phyloP scores from a whole-genome alignment of 2,888 invertebrate genomes.

The Nebria salina region DNA sequence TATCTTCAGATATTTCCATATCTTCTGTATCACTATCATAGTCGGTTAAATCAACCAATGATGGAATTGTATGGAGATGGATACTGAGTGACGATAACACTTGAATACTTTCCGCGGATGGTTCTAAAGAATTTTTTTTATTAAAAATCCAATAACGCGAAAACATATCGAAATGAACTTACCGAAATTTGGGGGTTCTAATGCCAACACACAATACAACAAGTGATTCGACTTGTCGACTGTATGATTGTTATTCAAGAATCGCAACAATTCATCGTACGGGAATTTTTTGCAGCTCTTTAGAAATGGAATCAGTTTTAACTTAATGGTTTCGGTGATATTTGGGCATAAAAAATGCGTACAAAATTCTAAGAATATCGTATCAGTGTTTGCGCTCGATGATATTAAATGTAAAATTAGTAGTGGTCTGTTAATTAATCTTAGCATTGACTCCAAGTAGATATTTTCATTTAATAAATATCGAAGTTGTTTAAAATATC shows the following conservation, averaged over 20 bases:
- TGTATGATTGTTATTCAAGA: conserved; percentile 57
- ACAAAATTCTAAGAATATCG: conserved; percentile 69
- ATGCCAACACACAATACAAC: conserved; percentile 73
- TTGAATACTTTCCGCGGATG: conserved; percentile 66
- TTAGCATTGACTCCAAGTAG: conserved; percentile 75
- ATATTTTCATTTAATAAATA: conserved; percentile 76
- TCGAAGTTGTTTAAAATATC: conserved; percentile 79
- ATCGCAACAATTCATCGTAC: conserved; percentile 62
- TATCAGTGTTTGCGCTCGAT: conserved; percentile 65
- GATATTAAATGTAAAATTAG: conserved; percentile 65
- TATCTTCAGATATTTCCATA: conserved; percentile 62
- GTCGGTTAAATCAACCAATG: conserved; percentile 65
- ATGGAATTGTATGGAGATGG: conserved; percentile 59
- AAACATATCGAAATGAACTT: conserved; percentile 56
- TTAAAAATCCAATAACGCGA: conserved; percentile 22
- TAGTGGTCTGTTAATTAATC: conserved; percentile 81
- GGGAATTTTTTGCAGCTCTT: conserved; percentile 64
- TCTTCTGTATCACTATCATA: conserved; percentile 69
- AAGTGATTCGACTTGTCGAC: conserved; percentile 67
- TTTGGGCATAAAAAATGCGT: conserved; percentile 73
- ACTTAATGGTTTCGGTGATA: conserved; percentile 74
- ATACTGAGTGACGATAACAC: conserved; percentile 66
- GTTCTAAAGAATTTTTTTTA: conserved; percentile 59
- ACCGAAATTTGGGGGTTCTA: conserved; percentile 76
- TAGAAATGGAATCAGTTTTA: conserved; percentile 77